Percentiles rank a stretch among this genome's conserved stretches.
Conservation (phyloP, 2,113 vertebrate genomes). For the Emydura subglobosa region DNA sequence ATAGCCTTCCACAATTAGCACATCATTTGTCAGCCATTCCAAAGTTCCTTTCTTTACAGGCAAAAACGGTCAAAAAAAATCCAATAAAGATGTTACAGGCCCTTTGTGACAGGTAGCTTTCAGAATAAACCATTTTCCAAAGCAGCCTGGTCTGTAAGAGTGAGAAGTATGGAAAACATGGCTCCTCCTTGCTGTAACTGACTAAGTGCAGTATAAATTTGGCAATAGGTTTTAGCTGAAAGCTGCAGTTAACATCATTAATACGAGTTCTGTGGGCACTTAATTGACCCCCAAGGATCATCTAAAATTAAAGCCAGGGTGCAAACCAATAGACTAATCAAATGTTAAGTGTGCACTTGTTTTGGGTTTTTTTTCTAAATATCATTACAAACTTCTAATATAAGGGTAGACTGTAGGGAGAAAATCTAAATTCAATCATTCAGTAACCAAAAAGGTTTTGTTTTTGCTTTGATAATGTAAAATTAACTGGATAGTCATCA, state of each 20-base stretch:
- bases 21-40: neutral
- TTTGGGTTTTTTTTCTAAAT: neutral
- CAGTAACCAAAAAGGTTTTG: neutral
- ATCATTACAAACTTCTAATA: neutral
- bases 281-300: neutral
- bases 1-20: neutral
- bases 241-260: neutral
- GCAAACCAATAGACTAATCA: neutral
- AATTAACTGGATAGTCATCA: neutral
- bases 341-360: neutral
- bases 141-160: neutral
- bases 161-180: neutral
- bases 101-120: neutral
- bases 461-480: neutral
- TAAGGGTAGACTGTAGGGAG: neutral
- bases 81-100: neutral
- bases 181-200: neutral
- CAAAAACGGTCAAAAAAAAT: neutral
- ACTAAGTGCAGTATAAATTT: neutral
- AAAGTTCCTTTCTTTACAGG: neutral
- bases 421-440: neutral
- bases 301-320: neutral
- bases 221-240: neutral
- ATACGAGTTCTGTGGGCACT: neutral
- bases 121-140: neutral